Evolutionary conservation across 2,888 invertebrate genomes (phyloP).

Genomic region (Yponomeuta evonymella): DNA sequence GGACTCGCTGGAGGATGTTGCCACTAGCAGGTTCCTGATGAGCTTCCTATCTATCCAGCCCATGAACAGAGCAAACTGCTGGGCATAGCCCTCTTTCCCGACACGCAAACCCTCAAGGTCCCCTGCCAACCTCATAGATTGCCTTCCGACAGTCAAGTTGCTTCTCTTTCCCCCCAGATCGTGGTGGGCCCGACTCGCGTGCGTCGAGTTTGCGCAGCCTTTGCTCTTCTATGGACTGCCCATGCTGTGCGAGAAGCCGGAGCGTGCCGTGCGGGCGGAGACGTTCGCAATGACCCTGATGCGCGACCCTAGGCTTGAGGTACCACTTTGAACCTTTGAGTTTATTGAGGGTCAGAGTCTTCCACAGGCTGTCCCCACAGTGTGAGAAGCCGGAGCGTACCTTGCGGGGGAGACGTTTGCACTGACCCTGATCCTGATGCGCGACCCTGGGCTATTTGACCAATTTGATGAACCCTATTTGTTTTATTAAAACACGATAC

Average conservation of each 20-base stretch:
- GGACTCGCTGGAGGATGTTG: slow-evolving; percentile 67
- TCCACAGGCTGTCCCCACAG: background rate
- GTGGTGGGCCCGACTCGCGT: slow-evolving; percentile 82
- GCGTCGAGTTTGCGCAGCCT: slow-evolving; percentile 82
- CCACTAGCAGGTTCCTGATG: background rate
- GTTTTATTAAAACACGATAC: too few species aligned
- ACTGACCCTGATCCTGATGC: too few species aligned
- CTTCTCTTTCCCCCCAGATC: slow-evolving; percentile 40
- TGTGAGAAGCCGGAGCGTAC: too few species aligned
- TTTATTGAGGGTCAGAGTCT: background rate
- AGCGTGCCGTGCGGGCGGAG: slow-evolving; percentile 71
- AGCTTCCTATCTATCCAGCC: too few species aligned
- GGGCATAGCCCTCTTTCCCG: too few species aligned
- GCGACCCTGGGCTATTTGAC: too few species aligned
- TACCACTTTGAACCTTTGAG: background rate
- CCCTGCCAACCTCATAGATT: too few species aligned
- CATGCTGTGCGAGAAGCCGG: slow-evolving; percentile 63
- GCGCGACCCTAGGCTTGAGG: slow-evolving; percentile 82
- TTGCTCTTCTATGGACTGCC: slow-evolving; percentile 85
- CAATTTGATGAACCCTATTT: too few species aligned
- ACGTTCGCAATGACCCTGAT: slow-evolving; percentile 81
- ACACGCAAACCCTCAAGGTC: too few species aligned
- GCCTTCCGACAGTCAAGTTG: too few species aligned
- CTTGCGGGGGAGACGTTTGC: too few species aligned
- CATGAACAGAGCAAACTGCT: too few species aligned